Base-by-base conservation (phyloP, 2,888 invertebrate genomes). In the Sarcophaga caerulescens region DNA sequence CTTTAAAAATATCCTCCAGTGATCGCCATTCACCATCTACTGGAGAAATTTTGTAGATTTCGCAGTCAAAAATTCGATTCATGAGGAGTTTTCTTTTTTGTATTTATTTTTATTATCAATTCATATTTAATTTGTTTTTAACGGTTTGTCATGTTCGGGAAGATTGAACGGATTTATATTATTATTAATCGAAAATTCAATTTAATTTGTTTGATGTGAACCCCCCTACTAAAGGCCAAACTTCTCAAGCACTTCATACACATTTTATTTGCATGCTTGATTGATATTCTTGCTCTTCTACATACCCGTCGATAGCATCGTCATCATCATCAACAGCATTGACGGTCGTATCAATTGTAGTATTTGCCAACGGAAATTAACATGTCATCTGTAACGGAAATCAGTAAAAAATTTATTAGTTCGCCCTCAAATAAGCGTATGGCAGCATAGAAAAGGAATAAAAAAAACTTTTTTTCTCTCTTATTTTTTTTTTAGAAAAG, bases 371-470 rank as follows among this genome's bases (percentile, higher is more conserved):
- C 80, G 84, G 84, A 84, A 84, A 84, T 84, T 80, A 76, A 80
- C 75, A 70, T 84, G 79, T 76, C 84, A 75, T 80, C 45, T 80
- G 75, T 71, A 84, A 75, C 74, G 84, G 84, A 84, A 70, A 80
- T 84, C 69, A 76, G 75, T 60, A 63, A 80, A 84, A 84, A 73
- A 83, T 74, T 69, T 63, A 79, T 81, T 74, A 69, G 19, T 73
- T 63, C 44, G n/a, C 17, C 59, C 57, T 57, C 3, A 35, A 62
- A 75, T 45, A 44, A 35, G 19, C 8, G 10, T 35, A 3, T 60
- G 57, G 8, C 12, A 14, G 12, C 14, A 52, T 35, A 35, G 35
- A 35, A 35, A 35, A 10, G 2, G 2, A 2, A 35, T 2, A 2
- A 35, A 35, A 35, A 35, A 35, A 35, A 35, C 8, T 10, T 1